Conservation (phyloP, 2,888 invertebrate species). For the Hypselothyrea guttata region DNA sequence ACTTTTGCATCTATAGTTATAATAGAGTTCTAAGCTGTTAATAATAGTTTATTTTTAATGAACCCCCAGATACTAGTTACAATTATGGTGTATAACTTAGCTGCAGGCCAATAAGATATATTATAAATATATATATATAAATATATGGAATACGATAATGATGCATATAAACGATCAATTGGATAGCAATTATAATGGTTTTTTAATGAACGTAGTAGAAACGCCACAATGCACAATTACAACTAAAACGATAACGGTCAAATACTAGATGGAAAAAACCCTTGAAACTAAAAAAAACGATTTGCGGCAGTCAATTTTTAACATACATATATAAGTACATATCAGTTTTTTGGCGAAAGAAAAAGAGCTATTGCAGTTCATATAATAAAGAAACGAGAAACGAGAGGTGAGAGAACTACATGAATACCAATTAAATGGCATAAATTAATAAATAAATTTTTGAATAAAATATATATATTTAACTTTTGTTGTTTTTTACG, state of each 20-base stretch:
- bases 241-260: conserved; percentile 4
- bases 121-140: conserved; percentile 33
- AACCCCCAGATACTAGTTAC: conserved; percentile 43
- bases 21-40: conserved; percentile 62
- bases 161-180: conserved; percentile 49
- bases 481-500: conserved; percentile 8
- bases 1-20: conserved; percentile 59
- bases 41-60: conserved; percentile 73
- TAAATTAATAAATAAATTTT: conserved; percentile 51
- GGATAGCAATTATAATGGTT: conserved; percentile 69
- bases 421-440: conserved; percentile 57
- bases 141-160: conserved; percentile 20
- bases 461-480: not conserved
- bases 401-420: conserved; percentile 31
- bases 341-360: conserved; percentile 61
- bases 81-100: conserved; percentile 42
- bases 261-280: conserved; percentile 17
- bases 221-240: conserved; percentile 57
- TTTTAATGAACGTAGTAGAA: conserved; percentile 63
- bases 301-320: conserved; percentile 58
- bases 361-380: conserved; percentile 40
- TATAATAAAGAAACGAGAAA: conserved; percentile 58
- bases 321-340: conserved; percentile 66
- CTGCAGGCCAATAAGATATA: conserved; percentile 62
- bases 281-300: conserved; percentile 28